Evolutionary conservation across 2,888 invertebrate species (phyloP).

Genomic region (Pachydiplax longipennis): DNA sequence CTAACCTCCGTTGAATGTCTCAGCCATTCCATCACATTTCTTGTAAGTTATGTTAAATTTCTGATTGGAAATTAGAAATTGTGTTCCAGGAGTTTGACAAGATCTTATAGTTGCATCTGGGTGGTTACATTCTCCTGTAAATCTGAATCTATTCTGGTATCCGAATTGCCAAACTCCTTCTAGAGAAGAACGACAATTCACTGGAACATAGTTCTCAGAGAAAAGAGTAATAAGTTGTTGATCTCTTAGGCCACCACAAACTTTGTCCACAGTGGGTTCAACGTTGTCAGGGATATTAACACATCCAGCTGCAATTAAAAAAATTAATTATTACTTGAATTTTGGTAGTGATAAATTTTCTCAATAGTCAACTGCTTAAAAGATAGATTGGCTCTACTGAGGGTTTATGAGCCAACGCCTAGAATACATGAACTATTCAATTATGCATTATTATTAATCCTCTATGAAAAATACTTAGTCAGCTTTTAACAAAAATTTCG

Average conservation of each 20-base stretch:
- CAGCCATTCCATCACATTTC: slow-evolving; percentile 87
- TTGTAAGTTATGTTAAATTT: slow-evolving; percentile 95
- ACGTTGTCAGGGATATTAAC: slow-evolving; percentile 71
- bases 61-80: slow-evolving; percentile 94
- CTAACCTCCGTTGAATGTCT: slow-evolving; percentile 82
- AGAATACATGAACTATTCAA: too few relatives aligned
- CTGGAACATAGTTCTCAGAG: slow-evolving; percentile 87
- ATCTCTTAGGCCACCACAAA: slow-evolving; percentile 78
- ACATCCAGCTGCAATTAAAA: slow-evolving; percentile 69
- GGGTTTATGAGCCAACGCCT: too few relatives aligned
- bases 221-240: slow-evolving; percentile 86
- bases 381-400: too few relatives aligned
- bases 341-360: neutral
- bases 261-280: slow-evolving; percentile 76
- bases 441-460: too few relatives aligned
- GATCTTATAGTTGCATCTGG: slow-evolving; percentile 90
- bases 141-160: slow-evolving; percentile 84
- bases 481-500: too few relatives aligned
- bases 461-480: too few relatives aligned
- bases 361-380: too few relatives aligned
- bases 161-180: slow-evolving; percentile 98
- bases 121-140: slow-evolving; percentile 90
- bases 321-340: slow-evolving; percentile 9
- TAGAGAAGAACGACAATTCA: slow-evolving; percentile 89
- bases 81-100: slow-evolving; percentile 95